Evolutionary conservation across 2,113 vertebrate genomes (phyloP).

Genomic region (Aythya baeri): DNA sequence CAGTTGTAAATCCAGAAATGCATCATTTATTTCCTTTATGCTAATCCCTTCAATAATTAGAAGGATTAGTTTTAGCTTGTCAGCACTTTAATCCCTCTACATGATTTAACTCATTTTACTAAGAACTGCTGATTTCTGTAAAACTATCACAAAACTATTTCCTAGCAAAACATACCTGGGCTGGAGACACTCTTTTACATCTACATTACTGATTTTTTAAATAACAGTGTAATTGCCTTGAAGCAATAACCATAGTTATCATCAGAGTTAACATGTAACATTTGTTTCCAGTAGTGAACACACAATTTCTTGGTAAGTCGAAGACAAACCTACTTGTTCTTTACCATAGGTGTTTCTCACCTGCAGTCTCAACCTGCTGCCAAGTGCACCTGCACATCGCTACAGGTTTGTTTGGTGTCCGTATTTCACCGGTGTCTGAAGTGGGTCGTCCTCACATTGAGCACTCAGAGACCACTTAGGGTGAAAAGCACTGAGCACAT

Average conservation of each 20-base stretch:
- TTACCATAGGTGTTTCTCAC: not conserved
- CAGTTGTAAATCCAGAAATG: not conserved
- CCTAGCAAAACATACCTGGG: not conserved
- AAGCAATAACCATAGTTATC: not conserved
- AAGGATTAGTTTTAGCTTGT: constrained; percentile 40
- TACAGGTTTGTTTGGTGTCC: not conserved
- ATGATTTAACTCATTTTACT: constrained; percentile 56
- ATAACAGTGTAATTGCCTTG: not conserved
- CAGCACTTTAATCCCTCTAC: constrained; percentile 52
- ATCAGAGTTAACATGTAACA: not conserved
- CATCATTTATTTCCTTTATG: not conserved
- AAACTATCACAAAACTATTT: constrained; percentile 20
- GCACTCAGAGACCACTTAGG: not conserved
- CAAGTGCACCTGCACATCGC: not conserved
- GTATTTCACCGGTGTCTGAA: not conserved
- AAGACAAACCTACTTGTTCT: not conserved
- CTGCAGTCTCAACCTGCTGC: not conserved
- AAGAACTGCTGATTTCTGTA: constrained; percentile 33
- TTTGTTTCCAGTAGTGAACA: not conserved
- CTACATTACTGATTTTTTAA: not conserved
- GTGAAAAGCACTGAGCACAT: not conserved
- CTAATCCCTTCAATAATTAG: constrained; percentile 47
- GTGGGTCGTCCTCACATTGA: not conserved
- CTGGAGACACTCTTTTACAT: not conserved
- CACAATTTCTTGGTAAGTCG: not conserved